Conservation (phyloP, 2,888 invertebrate genomes). For the Drosophila kambysellisi region DNA sequence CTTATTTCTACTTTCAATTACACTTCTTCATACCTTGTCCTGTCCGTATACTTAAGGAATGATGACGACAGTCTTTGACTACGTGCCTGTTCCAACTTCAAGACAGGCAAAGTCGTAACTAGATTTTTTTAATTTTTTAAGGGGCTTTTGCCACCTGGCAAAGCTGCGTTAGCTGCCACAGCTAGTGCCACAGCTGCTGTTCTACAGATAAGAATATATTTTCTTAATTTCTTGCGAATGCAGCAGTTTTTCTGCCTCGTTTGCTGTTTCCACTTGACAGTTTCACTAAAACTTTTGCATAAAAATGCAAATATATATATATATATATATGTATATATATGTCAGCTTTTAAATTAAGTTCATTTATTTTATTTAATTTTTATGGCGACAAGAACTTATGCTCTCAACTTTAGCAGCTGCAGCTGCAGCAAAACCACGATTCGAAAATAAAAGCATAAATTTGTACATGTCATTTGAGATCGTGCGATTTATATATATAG, state of each 20-base stretch:
- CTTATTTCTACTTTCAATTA: conserved; percentile 20
- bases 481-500: not conserved
- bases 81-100: not conserved
- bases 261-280: conserved; percentile 48
- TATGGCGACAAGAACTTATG: conserved; percentile 41
- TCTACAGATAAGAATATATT: conserved; percentile 69
- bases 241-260: conserved; percentile 65
- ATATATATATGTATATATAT: not conserved
- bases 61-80: conserved; percentile 15
- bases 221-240: conserved; percentile 64
- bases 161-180: conserved; percentile 2
- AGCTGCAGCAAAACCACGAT: conserved; percentile 9
- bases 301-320: conserved; percentile 40
- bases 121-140: conserved; percentile 1
- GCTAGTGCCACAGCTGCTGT: conserved; percentile 16
- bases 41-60: conserved; percentile 9
- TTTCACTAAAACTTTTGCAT: conserved; percentile 42
- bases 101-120: conserved; percentile 7
- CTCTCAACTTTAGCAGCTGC: conserved; percentile 24
- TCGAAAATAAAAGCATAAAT: not conserved
- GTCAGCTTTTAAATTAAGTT: conserved; percentile 51
- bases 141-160: conserved; percentile 11
- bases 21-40: not conserved
- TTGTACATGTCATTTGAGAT: conserved; percentile 2
- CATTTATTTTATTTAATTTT: conserved; percentile 55